phyloP scores from a whole-genome alignment of 2,113 vertebrate species.

The Henicopernis longicauda region DNA sequence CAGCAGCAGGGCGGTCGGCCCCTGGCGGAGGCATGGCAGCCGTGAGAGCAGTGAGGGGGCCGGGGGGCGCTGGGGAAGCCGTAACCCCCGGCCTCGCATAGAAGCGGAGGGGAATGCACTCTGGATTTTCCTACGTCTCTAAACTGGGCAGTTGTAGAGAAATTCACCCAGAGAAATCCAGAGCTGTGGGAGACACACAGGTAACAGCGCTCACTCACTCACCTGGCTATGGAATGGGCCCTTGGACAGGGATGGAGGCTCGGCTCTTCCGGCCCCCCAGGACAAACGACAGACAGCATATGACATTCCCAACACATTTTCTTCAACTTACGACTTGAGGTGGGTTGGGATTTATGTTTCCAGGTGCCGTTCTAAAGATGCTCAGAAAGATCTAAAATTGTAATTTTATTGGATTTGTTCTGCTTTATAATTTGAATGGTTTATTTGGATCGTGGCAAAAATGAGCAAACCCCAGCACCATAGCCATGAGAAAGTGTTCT shows the following conservation, averaged over 20 bases:
- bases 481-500: not conserved
- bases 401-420: not conserved
- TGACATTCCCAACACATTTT: not conserved
- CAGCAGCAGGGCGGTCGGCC: rapidly evolving
- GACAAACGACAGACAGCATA: not conserved
- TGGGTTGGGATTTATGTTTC: not conserved
- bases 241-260: not conserved
- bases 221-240: not conserved
- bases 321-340: not conserved
- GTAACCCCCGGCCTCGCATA: not conserved
- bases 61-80: not conserved
- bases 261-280: not conserved
- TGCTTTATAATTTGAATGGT: not conserved
- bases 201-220: rapidly evolving
- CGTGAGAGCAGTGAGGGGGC: rapidly evolving
- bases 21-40: not conserved
- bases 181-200: not conserved
- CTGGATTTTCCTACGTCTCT: not conserved
- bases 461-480: not conserved
- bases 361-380: not conserved
- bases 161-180: not conserved
- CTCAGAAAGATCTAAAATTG: not conserved
- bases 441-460: not conserved
- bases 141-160: not conserved
- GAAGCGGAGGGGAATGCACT: not conserved